Conservation (phyloP, 2,888 invertebrate species). For the Drosophila demipolita region DNA sequence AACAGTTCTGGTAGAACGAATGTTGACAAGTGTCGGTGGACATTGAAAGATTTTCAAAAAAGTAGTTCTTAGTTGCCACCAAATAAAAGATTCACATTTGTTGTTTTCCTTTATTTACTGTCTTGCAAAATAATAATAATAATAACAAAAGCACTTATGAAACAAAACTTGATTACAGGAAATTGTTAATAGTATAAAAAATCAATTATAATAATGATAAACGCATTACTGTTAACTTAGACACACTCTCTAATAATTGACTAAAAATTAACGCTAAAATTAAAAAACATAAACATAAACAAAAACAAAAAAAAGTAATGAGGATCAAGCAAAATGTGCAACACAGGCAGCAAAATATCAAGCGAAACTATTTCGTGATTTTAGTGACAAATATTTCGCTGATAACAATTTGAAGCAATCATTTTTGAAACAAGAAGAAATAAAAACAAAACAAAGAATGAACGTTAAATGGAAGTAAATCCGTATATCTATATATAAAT, state of each 20-base stretch:
- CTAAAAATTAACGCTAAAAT: conserved; percentile 34
- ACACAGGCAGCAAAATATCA: conserved; percentile 68
- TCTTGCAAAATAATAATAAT: conserved; percentile 28
- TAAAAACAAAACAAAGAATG: conserved; percentile 50
- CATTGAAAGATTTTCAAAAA: conserved; percentile 2
- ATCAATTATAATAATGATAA: conserved; percentile 36
- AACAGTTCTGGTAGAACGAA: conserved; percentile 37
- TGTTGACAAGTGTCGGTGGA: conserved; percentile 12
- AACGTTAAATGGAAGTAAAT: conserved; percentile 40
- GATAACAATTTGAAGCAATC: conserved; percentile 84
- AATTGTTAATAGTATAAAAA: conserved; percentile 74
- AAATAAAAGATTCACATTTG: background rate
- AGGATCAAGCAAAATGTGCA: conserved; percentile 72
- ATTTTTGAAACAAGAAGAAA: conserved; percentile 79
- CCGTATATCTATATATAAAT: conserved; percentile 75
- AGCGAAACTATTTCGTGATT: conserved; percentile 84
- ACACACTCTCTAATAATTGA: conserved; percentile 51
- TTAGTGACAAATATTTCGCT: conserved; percentile 84
- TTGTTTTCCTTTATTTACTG: conserved; percentile 23
- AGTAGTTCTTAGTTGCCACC: conserved; percentile 6
- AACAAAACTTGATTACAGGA: conserved; percentile 82
- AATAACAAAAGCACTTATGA: conserved; percentile 70
- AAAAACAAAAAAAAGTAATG: conserved; percentile 26
- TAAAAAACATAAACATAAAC: conserved; percentile 3
- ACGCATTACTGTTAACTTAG: conserved; percentile 57